Evolutionary conservation across 2,797 vertebrate species (phyloP).

Genomic region (Menidia menidia): DNA sequence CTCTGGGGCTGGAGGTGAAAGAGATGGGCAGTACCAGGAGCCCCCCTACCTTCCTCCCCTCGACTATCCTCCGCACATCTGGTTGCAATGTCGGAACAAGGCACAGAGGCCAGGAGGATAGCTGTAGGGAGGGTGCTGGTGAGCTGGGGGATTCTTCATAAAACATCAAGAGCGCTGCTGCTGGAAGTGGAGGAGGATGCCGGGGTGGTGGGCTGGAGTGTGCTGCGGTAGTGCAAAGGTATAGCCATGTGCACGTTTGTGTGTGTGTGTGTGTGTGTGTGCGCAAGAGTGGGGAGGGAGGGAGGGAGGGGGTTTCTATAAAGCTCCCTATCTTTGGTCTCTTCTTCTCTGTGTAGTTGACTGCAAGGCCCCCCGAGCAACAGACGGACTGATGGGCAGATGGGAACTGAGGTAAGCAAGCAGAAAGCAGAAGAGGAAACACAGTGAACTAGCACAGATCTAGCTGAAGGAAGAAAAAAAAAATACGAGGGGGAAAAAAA

Average conservation of each 20-base stretch:
- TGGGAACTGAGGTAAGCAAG: conserved; percentile 57
- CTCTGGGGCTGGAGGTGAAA: conserved; percentile 8
- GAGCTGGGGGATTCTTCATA: conserved; percentile 66
- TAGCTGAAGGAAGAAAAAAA: conserved; percentile 19
- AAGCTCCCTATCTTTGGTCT: conserved; percentile 74
- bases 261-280: too few relatives aligned
- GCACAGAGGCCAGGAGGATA: conserved; percentile 57
- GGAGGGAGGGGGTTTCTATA: conserved; percentile 42
- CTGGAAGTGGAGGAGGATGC: conserved; percentile 44
- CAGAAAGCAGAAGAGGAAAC: conserved; percentile 54
- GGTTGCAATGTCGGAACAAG: conserved; percentile 77
- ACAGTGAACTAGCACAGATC: conserved; percentile 32
- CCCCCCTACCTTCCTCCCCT: conserved; percentile 47
- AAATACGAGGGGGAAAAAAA: conserved; percentile 10
- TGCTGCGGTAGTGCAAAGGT: conserved; percentile 22
- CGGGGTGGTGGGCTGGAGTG: conserved; percentile 43
- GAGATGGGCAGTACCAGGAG: conserved; percentile 38
- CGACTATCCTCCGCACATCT: conserved; percentile 76
- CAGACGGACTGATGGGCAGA: conserved; percentile 69
- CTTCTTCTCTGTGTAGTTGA: conserved; percentile 72
- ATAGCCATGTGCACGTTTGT: too few relatives aligned
- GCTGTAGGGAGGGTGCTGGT: conserved; percentile 62
- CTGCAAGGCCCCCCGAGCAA: conserved; percentile 69
- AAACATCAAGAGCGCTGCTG: conserved; percentile 70
- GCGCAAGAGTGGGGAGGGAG: not conserved